These are phyloP conservation scores for Aethina tumida DNA, from an alignment of 1,140 invertebrate species.

Conservation along the genomic window DNA sequence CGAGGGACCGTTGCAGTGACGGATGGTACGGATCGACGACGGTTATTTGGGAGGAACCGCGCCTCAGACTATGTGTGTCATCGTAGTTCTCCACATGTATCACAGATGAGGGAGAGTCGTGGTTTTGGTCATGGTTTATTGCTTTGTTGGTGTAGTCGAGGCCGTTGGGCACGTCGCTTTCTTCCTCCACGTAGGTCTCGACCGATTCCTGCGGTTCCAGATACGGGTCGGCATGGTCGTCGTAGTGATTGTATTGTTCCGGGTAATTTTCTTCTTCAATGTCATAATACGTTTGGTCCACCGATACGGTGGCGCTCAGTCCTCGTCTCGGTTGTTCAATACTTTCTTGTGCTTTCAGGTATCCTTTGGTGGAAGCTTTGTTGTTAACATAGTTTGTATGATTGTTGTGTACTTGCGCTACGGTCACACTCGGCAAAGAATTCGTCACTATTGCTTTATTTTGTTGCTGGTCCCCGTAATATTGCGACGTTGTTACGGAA, in stretches of 20 bases:
- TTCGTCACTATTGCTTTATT: slow-evolving; percentile 32
- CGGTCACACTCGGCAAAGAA: slow-evolving; percentile 25
- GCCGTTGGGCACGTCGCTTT: slow-evolving; percentile 14
- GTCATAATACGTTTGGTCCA: slow-evolving; percentile 5
- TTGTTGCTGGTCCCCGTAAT: slow-evolving; percentile 27
- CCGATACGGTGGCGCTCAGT: slow-evolving; percentile 5
- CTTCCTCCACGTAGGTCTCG: slow-evolving; percentile 39
- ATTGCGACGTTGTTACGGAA: slow-evolving; percentile 25
- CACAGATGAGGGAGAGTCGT: slow-evolving; percentile 36
- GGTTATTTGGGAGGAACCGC: slow-evolving; percentile 31
- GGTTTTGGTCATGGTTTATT: slow-evolving; percentile 32
- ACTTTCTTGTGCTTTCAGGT: slow-evolving; percentile 39
- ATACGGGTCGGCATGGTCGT: slow-evolving; percentile 19
- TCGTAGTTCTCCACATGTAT: slow-evolving; percentile 36
- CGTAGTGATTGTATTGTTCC: slow-evolving; percentile 16
- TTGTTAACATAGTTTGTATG: slow-evolving; percentile 16
- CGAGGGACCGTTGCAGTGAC: slow-evolving; percentile 14
- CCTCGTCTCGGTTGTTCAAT: slow-evolving; percentile 28
- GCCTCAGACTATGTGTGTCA: slow-evolving; percentile 24
- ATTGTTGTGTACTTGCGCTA: slow-evolving; percentile 18
- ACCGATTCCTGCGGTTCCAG: slow-evolving; percentile 38
- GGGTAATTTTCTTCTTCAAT: slow-evolving; percentile 11
- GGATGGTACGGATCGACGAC: slow-evolving; percentile 36
- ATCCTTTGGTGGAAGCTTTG: slow-evolving; percentile 22
- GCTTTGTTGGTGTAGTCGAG: slow-evolving; percentile 24